phyloP scores from a whole-genome alignment of 2,888 invertebrate genomes.

The Apotomis betuletana region DNA sequence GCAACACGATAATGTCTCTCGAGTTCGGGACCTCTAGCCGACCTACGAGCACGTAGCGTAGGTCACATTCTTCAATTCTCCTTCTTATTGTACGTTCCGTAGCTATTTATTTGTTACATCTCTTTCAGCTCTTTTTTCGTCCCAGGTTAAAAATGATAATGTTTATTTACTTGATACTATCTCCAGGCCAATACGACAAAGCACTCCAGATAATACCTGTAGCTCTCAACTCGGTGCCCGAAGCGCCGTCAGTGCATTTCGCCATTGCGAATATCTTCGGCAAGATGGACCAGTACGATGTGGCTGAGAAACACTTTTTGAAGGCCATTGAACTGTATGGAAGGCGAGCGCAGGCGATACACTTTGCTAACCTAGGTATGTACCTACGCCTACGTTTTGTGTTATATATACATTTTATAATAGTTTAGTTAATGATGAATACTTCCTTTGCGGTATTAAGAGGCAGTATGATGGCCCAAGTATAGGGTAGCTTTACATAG shows the following conservation, averaged over 20 bases:
- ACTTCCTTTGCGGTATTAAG: too few relatives aligned
- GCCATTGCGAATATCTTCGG: constrained; percentile 95
- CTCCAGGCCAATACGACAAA: constrained; percentile 85
- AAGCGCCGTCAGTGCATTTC: constrained; percentile 91
- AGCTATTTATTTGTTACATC: too few relatives aligned
- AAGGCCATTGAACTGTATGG: constrained; percentile 86
- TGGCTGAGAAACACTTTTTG: constrained; percentile 92
- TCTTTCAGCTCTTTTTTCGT: background rate
- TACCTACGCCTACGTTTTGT: too few relatives aligned
- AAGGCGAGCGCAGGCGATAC: constrained; percentile 88
- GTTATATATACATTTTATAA: too few relatives aligned
- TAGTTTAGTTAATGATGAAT: too few relatives aligned
- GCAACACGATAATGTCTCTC: too few relatives aligned
- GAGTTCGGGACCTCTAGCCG: too few relatives aligned
- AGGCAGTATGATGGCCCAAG: too few relatives aligned
- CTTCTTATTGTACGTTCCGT: too few relatives aligned
- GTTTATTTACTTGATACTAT: background rate
- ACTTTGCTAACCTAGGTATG: constrained; percentile 94
- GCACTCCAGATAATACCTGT: constrained; percentile 88
- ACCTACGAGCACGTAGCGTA: too few relatives aligned
- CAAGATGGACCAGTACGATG: constrained; percentile 88
- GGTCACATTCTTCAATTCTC: too few relatives aligned
- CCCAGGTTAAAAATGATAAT: background rate
- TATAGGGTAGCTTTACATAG: too few relatives aligned
- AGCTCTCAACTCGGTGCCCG: constrained; percentile 88